Base-by-base conservation (phyloP, 2,888 invertebrate genomes). In the Ischnus inquisitorius region DNA sequence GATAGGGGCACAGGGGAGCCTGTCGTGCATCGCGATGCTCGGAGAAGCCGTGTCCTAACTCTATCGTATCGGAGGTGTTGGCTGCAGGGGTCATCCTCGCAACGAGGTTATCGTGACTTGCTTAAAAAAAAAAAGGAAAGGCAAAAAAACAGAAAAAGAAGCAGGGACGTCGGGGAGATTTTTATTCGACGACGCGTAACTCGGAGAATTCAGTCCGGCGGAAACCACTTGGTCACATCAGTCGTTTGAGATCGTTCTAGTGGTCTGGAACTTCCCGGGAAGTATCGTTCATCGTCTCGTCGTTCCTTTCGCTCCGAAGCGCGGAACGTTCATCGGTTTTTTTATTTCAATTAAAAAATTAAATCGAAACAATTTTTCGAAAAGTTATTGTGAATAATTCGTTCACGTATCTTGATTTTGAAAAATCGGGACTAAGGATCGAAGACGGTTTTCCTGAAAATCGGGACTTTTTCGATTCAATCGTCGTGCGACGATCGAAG, bases 71-170 rank as follows among this genome's bases (percentile, higher is more conserved):
- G 83, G 89, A 90, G 89, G 91, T 92, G 90, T 90, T 89, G 87
- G 87, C 86, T 83, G 75, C 79, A 83, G 74, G 84, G 92, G 90
- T 92, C 92, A 91, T 89, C 88, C 86, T 78, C 85, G 86, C 84
- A 85, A 83, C 84, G 89, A 89, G 93, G 92, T 92, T 93, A 93
- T 93, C 93, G 51, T 78, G 41, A 46, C 43, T 67, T 78, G 82
- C 80, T 78, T 1, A 77, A 85, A 85, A 84, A 57, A 71, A 54
- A 48, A 71, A 77, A 51, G 74, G 71, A 48, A 0, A 43, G 67
- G 68, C 79, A 77, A 71, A 78, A 82, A 84, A 87, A 88, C 83
- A 64, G 19, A 62, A 67, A 57, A 71, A 62, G 3, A 46, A 60
- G 25, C 25, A 67, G 74, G 78, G 84, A 84, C 85, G 76, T 62